Percentiles rank a stretch among this genome's conserved stretches.
These are phyloP conservation scores for Spodoptera picta DNA, from an alignment of 2,888 invertebrate genomes.

Conservation along the genomic window DNA sequence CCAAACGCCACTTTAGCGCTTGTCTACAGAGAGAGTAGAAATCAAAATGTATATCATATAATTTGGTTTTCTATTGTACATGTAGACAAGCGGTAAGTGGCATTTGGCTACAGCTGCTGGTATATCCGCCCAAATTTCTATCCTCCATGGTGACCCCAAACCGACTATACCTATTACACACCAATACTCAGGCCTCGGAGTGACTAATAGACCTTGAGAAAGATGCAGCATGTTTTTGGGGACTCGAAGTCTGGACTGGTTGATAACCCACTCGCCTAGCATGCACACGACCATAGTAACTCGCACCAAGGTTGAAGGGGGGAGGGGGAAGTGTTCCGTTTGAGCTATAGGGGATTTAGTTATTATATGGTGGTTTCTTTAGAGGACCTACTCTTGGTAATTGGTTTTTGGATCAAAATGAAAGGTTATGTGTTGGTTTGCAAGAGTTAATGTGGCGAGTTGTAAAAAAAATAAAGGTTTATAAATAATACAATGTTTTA, in stretches of 20 bases:
- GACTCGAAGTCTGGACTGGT: slow-evolving; percentile 42
- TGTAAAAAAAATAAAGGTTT: no score
- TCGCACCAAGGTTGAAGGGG: slow-evolving; percentile 22
- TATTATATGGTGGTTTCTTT: slow-evolving; percentile 1
- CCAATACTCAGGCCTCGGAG: slow-evolving; percentile 34
- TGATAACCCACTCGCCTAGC: slow-evolving; percentile 56
- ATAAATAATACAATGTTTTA: no score
- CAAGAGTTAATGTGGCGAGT: no score
- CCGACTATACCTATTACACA: slow-evolving; percentile 49
- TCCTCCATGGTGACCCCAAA: neutral
- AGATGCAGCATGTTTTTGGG: slow-evolving; percentile 49
- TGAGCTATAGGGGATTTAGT: slow-evolving; percentile 20
- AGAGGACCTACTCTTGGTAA: slow-evolving; percentile 13
- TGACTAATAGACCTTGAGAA: slow-evolving; percentile 47
- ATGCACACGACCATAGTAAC: slow-evolving; percentile 57
- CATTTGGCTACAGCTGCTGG: no score
- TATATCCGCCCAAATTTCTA: no score
- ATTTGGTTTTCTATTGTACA: no score
- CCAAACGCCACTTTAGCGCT: no score
- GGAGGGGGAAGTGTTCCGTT: slow-evolving; percentile 1
- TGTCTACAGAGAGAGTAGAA: no score
- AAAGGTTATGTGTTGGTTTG: no score
- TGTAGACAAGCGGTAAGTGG: no score
- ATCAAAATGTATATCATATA: no score
- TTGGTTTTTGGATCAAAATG: slow-evolving; percentile 1